Percentiles rank a stretch among this genome's conserved stretches.
Conservation (phyloP, 2,113 vertebrate species). For the Burhinus oedicnemus region DNA sequence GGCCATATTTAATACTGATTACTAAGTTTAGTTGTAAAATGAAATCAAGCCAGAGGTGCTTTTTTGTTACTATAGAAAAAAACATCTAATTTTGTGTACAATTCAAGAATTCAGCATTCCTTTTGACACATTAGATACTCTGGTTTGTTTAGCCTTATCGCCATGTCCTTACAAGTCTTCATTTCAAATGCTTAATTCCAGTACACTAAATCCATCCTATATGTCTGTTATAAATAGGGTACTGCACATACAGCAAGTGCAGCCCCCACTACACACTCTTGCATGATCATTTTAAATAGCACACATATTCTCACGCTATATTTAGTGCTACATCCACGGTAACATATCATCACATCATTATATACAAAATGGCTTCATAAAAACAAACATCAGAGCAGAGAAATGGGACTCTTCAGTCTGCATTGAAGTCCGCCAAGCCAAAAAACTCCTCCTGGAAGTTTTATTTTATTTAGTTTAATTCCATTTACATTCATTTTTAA, state of each 20-base stretch:
- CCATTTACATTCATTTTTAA: background rate
- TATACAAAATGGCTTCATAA: constrained; percentile 48
- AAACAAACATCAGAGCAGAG: background rate
- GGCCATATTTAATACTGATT: background rate
- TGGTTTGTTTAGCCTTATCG: background rate
- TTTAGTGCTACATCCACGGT: constrained; percentile 59
- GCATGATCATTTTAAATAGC: constrained; percentile 46
- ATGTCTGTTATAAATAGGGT: constrained; percentile 63
- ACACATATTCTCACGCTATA: constrained; percentile 59
- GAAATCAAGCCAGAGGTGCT: background rate
- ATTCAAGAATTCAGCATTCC: background rate
- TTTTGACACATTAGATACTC: background rate
- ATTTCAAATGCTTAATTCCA: background rate
- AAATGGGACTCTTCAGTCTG: background rate
- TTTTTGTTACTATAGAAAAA: background rate
- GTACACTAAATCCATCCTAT: constrained; percentile 70
- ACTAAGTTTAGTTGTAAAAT: background rate
- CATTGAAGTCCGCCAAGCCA: background rate
- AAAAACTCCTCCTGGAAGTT: background rate
- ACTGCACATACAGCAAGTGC: constrained; percentile 50
- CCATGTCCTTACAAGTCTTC: constrained; percentile 35
- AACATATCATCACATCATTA: constrained; percentile 60
- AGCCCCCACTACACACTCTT: constrained; percentile 36
- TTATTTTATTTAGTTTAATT: background rate
- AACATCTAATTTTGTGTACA: background rate